A percentile compares a stretch with the other conserved stretches of the same genome.
These are phyloP conservation scores for Lagocephalus sceleratus DNA, from an alignment of 2,797 vertebrate genomes.

Conservation along the genomic window DNA sequence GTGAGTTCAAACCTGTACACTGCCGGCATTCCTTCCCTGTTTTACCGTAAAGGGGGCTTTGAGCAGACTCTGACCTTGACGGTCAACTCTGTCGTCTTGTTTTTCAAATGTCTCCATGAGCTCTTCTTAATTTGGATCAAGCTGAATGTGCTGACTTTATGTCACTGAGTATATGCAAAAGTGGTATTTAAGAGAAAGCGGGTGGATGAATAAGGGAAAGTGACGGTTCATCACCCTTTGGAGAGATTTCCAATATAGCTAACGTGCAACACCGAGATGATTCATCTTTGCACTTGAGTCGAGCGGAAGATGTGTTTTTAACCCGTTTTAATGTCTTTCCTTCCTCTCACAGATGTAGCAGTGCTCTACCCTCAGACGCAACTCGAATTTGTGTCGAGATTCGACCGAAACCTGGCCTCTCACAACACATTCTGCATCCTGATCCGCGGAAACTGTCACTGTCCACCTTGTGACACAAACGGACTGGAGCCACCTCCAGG, in stretches of 20 bases:
- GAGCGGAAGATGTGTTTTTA: conserved; percentile 34
- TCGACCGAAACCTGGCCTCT: conserved; percentile 45
- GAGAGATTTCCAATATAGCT: conserved; percentile 30
- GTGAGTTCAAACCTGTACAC: no score
- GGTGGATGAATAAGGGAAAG: conserved; percentile 57
- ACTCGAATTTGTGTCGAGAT: neutral
- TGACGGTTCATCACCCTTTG: conserved; percentile 46
- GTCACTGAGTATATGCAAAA: no score
- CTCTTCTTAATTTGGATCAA: no score
- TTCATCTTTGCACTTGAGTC: conserved; percentile 34
- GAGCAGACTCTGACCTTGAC: no score
- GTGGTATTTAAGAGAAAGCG: neutral
- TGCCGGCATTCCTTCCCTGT: no score
- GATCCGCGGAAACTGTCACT: conserved; percentile 59
- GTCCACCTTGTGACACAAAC: conserved; percentile 64
- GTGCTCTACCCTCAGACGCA: conserved; percentile 13
- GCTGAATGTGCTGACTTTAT: no score
- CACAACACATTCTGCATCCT: conserved; percentile 18
- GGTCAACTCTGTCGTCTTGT: no score
- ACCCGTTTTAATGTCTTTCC: conserved; percentile 17
- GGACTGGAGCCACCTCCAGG: conserved; percentile 61
- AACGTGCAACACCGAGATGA: conserved; percentile 32
- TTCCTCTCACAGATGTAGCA: conserved; percentile 21
- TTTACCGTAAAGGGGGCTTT: no score
- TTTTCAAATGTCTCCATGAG: no score